phyloP scores from a whole-genome alignment of 2,113 vertebrate species.

The Chinchilla lanigera region DNA sequence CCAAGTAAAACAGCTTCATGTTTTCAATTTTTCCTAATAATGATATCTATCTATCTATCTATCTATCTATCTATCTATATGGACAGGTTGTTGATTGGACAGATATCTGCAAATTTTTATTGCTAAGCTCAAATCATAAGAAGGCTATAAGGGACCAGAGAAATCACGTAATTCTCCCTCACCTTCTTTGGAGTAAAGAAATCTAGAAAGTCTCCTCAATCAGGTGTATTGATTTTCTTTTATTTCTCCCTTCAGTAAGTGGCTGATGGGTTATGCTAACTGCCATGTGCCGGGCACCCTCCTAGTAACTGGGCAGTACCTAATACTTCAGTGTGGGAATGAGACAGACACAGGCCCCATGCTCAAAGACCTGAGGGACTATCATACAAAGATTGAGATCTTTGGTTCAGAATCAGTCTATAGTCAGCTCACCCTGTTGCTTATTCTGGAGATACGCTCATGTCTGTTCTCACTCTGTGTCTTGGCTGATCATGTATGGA shows the following conservation, averaged over 20 bases:
- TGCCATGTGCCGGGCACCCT: neutral
- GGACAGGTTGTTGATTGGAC: neutral
- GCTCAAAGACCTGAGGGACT: neutral
- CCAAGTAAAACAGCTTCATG: neutral
- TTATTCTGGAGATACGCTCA: neutral
- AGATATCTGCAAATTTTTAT: neutral
- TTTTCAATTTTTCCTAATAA: neutral
- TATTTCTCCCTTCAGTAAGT: neutral
- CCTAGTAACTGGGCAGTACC: neutral
- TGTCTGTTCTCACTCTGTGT: neutral
- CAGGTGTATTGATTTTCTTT: neutral
- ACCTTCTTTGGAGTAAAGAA: neutral
- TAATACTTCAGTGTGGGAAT: neutral
- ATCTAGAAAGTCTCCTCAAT: neutral
- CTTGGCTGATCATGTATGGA: neutral
- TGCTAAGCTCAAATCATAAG: neutral
- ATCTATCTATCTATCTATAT: too few species aligned
- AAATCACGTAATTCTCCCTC: neutral
- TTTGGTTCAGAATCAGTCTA: neutral
- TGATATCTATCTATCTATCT: neutral
- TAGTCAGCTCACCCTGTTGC: neutral
- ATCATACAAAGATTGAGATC: neutral
- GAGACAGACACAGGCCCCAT: neutral
- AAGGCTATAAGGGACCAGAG: neutral
- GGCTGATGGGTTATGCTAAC: neutral